Evolutionary conservation across 2,888 invertebrate genomes (phyloP), one percentile per base, ranked within the genome.

Genomic region (Mimumesa dahlbomi): DNA sequence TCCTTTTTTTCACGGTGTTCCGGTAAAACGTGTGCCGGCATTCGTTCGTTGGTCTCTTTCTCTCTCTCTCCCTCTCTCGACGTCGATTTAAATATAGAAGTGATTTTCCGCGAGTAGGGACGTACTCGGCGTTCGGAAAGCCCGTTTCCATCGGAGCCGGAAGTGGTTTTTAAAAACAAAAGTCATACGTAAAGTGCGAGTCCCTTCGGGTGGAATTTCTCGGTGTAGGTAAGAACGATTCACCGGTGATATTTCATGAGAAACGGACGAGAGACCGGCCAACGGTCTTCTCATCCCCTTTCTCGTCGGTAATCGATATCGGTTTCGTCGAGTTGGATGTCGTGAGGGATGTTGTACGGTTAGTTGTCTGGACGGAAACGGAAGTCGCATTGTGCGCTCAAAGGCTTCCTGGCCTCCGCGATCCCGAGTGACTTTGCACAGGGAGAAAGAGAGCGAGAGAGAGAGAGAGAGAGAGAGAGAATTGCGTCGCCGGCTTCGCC

Each of bases 321-420:
- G 70, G 38, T 58, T 34, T 50, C 68, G 54, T n/a, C 43, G 31
- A 31, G 49, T 31, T 31, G 57, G 25, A 14, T 25, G 21, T 29
- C 52, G 36, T 46, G 13, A 22, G 43, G 56, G 29, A 54, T 18
- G 48, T 50, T 38, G 49, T 13, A 13, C 19, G 21, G 34, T 46
- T 31, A 31, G 65, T 50, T 50, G 56, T 43, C 57, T 31, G 42
- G 54, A 59, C 70, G 53, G 69, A 62, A 57, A 40, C 65, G 73
- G 70, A 73, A 73, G 72, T 69, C 52, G 61, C 56, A 56, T 53
- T 53, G 68, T 64, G 29, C 14, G 34, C 22, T 64, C 67, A 68
- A 64, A 72, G 71, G 72, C 50, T 72, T 69, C 67, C 46, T 42
- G 34, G 25, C 29, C 42, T n/a, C 18, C 16, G 25, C 56, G 52